Conservation (phyloP, 2,888 invertebrate genomes). For the Noctua janthina region DNA sequence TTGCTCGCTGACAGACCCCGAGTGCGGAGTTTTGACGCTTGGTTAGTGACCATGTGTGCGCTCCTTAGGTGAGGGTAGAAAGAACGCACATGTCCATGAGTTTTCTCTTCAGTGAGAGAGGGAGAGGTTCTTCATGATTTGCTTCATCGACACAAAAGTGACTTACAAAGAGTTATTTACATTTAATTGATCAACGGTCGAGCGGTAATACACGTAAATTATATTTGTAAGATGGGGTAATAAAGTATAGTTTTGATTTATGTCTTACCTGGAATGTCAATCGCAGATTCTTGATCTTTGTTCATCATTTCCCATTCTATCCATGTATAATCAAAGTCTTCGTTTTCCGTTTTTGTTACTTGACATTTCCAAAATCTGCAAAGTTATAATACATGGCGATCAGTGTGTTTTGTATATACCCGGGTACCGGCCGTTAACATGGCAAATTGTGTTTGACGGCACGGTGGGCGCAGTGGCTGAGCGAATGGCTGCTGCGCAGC, state of each 20-base stretch:
- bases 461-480: not conserved
- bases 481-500: not conserved
- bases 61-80: too few species aligned
- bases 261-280: conserved; percentile 93
- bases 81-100: too few species aligned
- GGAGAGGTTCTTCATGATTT: too few species aligned
- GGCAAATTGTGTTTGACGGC: not conserved
- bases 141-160: not conserved
- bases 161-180: not conserved
- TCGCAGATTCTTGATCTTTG: conserved; percentile 91
- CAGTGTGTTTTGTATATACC: not conserved
- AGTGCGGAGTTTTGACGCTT: too few species aligned
- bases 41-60: too few species aligned
- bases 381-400: not conserved
- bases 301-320: conserved; percentile 97
- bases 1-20: too few species aligned
- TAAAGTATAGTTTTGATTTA: not conserved
- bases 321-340: conserved; percentile 93
- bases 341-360: conserved; percentile 89
- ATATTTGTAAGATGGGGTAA: not conserved
- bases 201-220: not conserved
- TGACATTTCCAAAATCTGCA: conserved; percentile 95
- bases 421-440: not conserved
- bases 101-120: too few species aligned
- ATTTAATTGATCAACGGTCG: not conserved